phyloP scores from a whole-genome alignment of 2,113 vertebrate species.

The Scomber scombrus region DNA sequence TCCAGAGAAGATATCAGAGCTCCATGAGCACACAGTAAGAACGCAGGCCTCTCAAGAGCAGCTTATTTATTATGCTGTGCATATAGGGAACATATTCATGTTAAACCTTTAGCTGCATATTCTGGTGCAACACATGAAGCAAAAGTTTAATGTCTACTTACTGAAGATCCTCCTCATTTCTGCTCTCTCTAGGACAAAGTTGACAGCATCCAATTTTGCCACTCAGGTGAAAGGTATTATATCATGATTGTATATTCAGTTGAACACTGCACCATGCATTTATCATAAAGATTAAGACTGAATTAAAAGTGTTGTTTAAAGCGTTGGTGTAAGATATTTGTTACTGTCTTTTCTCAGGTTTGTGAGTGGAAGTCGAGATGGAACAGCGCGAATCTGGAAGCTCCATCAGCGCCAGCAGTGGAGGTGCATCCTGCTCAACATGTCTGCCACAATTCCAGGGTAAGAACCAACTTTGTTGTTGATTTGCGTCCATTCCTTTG shows the following conservation, averaged over 20 bases:
- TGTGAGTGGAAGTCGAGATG: slow-evolving; percentile 96
- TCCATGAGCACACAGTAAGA: slow-evolving; percentile 94
- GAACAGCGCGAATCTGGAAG: slow-evolving; percentile 94
- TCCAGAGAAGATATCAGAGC: slow-evolving; percentile 94
- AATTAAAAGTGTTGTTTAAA: neutral
- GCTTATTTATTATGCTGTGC: neutral
- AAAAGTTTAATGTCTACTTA: neutral
- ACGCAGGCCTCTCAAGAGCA: neutral
- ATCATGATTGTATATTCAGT: neutral
- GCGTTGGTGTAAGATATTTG: neutral
- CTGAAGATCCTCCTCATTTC: neutral
- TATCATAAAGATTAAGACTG: neutral
- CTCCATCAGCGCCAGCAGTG: slow-evolving; percentile 92
- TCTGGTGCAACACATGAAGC: slow-evolving; percentile 3
- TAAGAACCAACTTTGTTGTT: slow-evolving; percentile 60
- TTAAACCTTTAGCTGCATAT: neutral
- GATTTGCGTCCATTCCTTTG: neutral
- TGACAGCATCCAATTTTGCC: slow-evolving; percentile 98
- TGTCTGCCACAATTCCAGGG: slow-evolving; percentile 92
- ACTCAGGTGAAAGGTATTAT: slow-evolving; percentile 91
- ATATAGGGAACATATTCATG: slow-evolving; percentile 30
- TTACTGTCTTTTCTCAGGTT: slow-evolving; percentile 83
- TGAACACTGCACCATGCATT: neutral
- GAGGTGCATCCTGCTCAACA: slow-evolving; percentile 93
- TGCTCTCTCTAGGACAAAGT: slow-evolving; percentile 92